These are phyloP conservation scores for Mus spicilegus DNA, from an alignment of 2,113 vertebrate species.

Conservation along the genomic window DNA sequence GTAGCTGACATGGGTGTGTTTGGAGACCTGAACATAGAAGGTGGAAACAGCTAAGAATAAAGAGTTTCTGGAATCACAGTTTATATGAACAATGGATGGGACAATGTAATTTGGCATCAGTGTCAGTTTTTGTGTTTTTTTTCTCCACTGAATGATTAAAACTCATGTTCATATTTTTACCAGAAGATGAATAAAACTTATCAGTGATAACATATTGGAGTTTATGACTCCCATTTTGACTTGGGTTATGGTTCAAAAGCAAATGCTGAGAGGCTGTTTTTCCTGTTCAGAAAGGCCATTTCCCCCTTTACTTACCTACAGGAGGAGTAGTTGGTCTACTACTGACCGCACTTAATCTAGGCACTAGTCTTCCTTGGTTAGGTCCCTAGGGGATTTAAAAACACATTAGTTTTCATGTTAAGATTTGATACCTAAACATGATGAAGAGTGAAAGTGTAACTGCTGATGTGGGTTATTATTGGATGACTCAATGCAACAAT, in stretches of 20 bases:
- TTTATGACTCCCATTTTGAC: constrained; percentile 63
- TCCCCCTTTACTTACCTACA: constrained; percentile 79
- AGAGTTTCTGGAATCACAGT: background rate
- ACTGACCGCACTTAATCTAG: constrained; percentile 86
- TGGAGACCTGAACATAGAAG: background rate
- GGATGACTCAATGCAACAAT: constrained; percentile 45
- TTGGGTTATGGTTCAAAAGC: constrained; percentile 60
- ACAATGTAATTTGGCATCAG: constrained; percentile 21
- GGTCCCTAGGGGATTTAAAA: constrained; percentile 78
- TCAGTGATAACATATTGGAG: constrained; percentile 6
- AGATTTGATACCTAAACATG: constrained; percentile 43
- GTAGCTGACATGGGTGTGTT: background rate
- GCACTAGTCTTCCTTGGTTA: constrained; percentile 85
- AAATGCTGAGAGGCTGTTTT: constrained; percentile 43
- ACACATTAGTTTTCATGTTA: constrained; percentile 53
- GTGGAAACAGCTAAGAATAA: constrained; percentile 30
- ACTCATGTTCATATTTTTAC: constrained; percentile 26
- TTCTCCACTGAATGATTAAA: constrained; percentile 48
- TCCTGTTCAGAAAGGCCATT: constrained; percentile 41
- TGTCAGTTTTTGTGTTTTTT: constrained; percentile 31
- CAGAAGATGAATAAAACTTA: constrained; percentile 29
- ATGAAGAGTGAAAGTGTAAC: constrained; percentile 34
- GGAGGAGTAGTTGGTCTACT: constrained; percentile 88
- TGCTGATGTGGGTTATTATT: constrained; percentile 52
- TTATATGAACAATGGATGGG: background rate